A percentile compares a stretch with the other conserved stretches of the same genome.
These are phyloP conservation scores for Theretra japonica DNA, from an alignment of 2,888 invertebrate genomes.

Conservation along the genomic window DNA sequence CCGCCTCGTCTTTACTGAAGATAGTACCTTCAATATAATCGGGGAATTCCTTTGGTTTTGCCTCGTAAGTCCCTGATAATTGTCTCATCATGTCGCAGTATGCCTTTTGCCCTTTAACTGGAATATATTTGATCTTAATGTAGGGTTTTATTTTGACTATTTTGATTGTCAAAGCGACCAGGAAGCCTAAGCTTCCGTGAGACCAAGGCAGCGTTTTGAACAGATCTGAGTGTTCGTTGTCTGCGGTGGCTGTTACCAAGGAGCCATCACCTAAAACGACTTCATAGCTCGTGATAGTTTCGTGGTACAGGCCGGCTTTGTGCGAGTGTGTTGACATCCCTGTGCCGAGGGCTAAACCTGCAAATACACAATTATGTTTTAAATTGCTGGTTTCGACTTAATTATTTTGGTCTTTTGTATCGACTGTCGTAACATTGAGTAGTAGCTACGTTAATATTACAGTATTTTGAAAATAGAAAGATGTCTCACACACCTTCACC, in stretches of 20 bases:
- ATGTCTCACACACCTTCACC: too few relatives aligned
- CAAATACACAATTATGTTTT: constrained; percentile 35
- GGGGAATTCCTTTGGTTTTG: constrained; percentile 72
- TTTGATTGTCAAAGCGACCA: constrained; percentile 86
- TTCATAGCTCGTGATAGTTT: constrained; percentile 87
- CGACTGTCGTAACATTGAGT: too few relatives aligned
- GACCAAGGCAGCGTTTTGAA: constrained; percentile 87
- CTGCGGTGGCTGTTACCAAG: constrained; percentile 82
- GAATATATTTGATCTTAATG: constrained; percentile 86
- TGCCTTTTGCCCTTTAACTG: constrained; percentile 85
- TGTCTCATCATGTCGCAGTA: constrained; percentile 87
- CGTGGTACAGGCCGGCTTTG: constrained; percentile 88
- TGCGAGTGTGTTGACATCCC: constrained; percentile 91
- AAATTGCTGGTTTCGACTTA: neutral
- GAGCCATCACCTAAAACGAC: constrained; percentile 87
- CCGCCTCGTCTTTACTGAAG: constrained; percentile 86
- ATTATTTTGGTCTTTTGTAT: too few relatives aligned
- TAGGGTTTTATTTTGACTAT: constrained; percentile 87
- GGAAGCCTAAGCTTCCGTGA: constrained; percentile 87
- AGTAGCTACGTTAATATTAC: too few relatives aligned
- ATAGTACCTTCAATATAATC: constrained; percentile 89
- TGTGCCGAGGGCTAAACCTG: constrained; percentile 87
- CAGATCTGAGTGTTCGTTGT: constrained; percentile 85
- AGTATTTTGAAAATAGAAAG: too few relatives aligned
- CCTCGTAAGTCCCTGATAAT: constrained; percentile 84